phyloP scores from a whole-genome alignment of 2,888 invertebrate genomes.

The Andrena dorsata region DNA sequence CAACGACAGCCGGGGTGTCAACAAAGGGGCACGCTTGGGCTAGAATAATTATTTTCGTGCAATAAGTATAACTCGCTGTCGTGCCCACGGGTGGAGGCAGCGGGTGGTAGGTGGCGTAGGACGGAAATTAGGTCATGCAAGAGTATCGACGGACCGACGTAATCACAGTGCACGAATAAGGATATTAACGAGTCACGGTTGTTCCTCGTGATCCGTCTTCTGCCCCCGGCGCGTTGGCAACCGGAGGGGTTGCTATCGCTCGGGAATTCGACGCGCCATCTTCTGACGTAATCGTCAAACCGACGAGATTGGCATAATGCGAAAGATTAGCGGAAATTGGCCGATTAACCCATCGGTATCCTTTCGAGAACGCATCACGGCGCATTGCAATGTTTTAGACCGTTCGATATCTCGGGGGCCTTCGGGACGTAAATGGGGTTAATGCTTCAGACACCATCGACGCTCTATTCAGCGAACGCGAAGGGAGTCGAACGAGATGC shows the following conservation, averaged over 20 bases:
- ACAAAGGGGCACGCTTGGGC: conserved; percentile 9
- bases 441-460: background rate
- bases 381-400: background rate
- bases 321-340: conserved; percentile 6
- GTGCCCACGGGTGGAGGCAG: conserved; percentile 4
- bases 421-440: background rate
- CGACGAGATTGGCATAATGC: background rate
- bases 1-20: background rate
- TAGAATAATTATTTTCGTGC: conserved; percentile 45
- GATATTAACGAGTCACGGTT: conserved; percentile 55
- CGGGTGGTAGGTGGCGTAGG: conserved; percentile 5
- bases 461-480: no score
- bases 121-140: conserved; percentile 68
- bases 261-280: conserved; percentile 17
- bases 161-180: conserved; percentile 59
- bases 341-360: background rate
- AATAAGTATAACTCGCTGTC: conserved; percentile 40
- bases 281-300: background rate
- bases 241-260: background rate
- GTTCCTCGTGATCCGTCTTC: conserved; percentile 30
- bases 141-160: conserved; percentile 65
- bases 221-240: background rate
- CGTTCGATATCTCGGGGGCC: background rate
- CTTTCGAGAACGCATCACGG: background rate
- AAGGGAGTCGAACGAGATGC: no score